phyloP scores from a whole-genome alignment of 2,797 vertebrate species.

The Poecilia wingei region DNA sequence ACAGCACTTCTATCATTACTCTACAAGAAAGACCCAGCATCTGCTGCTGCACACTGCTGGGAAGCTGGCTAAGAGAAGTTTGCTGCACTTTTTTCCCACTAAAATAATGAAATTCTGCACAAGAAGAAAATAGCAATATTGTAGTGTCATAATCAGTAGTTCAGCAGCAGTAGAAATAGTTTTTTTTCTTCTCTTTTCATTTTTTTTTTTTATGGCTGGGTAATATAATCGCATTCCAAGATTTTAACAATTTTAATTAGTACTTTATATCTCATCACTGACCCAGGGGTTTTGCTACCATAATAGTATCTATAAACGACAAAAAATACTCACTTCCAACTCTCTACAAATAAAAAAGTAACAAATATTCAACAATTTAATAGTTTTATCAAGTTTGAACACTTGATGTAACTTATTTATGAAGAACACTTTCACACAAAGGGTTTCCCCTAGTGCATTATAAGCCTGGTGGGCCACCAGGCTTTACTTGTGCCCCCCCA shows the following conservation, averaged over 20 bases:
- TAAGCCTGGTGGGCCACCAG: no score
- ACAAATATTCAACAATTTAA: not conserved
- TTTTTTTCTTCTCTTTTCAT: not conserved
- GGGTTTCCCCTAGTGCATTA: no score
- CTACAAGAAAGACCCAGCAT: not conserved
- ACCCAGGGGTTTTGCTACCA: not conserved
- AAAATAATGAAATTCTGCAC: not conserved
- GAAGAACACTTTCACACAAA: not conserved
- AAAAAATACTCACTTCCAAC: not conserved
- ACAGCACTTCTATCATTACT: not conserved
- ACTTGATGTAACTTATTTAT: not conserved
- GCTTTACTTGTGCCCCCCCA: no score
- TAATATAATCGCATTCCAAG: not conserved
- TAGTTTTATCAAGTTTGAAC: not conserved
- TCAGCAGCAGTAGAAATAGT: not conserved
- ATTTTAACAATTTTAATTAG: not conserved
- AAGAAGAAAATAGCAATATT: not conserved
- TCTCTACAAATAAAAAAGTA: not conserved
- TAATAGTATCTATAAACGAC: not conserved
- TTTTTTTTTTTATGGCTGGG: not conserved
- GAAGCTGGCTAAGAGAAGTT: not conserved
- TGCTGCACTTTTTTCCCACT: not conserved
- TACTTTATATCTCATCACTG: not conserved
- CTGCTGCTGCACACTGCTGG: not conserved
- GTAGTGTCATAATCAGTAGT: not conserved